Conservation (phyloP, 2,888 invertebrate species). For the Prosapia bicincta region DNA sequence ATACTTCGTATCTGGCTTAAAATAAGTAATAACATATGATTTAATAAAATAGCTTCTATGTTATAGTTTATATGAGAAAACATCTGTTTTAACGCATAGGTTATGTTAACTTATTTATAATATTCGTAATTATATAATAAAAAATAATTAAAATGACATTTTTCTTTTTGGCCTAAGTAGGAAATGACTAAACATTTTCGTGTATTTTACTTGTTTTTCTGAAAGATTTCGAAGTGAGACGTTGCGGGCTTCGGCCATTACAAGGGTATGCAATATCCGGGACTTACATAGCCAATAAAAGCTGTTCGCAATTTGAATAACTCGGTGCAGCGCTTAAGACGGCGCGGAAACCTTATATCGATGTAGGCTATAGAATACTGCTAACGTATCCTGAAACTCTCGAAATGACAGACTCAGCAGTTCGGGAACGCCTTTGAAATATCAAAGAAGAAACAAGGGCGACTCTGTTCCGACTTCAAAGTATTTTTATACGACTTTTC, state of each 20-base stretch:
- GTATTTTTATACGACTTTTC: background rate
- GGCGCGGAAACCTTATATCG: background rate
- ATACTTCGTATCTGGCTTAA: no score
- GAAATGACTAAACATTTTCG: no score
- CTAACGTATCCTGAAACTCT: background rate
- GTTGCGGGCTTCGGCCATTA: background rate
- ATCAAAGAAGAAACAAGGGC: background rate
- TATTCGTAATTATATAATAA: no score
- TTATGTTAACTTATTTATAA: no score
- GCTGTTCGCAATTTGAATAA: background rate
- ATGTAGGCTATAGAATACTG: slow-evolving; percentile 2
- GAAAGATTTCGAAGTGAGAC: no score
- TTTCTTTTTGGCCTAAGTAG: no score
- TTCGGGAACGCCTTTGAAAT: background rate
- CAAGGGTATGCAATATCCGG: background rate
- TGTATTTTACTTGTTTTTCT: background rate
- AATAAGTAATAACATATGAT: no score
- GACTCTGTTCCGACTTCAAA: background rate
- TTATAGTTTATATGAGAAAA: no score
- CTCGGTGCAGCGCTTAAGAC: background rate
- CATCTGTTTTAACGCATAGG: no score
- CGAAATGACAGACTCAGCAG: background rate
- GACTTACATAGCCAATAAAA: background rate
- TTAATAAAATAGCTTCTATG: no score
- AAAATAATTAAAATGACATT: no score